Evolutionary conservation across 1,140 invertebrate species (phyloP), one percentile per base, ranked within the genome.

Genomic region (Andrena cerasifolii): DNA sequence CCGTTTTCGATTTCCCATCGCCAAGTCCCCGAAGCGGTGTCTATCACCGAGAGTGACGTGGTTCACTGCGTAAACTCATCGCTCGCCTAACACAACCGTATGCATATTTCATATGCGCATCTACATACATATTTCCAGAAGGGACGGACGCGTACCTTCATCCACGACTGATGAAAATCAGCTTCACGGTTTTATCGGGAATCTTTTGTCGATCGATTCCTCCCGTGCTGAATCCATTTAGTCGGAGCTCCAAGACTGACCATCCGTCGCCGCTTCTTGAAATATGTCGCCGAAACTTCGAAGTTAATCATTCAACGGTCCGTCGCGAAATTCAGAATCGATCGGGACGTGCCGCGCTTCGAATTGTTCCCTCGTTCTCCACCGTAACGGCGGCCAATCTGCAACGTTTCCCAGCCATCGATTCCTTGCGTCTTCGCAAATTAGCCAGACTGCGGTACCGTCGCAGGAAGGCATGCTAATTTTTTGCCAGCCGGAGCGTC

Each of bases 381-480:
- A 16, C 3, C 14, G 14, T 0, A 14, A 16, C n/a, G 26, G 24
- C 16, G 40, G 21, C 26, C 54, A 72, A 71, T 81, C 75, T 26
- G 28, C 47, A 21, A 71, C 36, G 33, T 78, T 78, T 78, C 62
- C 45, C 51, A 24, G 3, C 66, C 40, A 84, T 79, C 80, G 82
- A 82, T 82, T 76, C 65, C 49, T 68, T 21, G 77, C 71, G 73
- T 72, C 76, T 82, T 82, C 67, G 76, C 61, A 79, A 82, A 82
- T 84, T 76, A 82, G 72, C 58, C 65, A 62, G 67, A 43, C 79
- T 72, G 82, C 82, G 76, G 76, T 43, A 53, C 54, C 54, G 3
- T 71, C 68, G 56, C 61, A 45, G 71, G 59, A 71, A 61, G 66
- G 80, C 82, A 82, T 84, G 77, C 82, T 84, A 84, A 84, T 82